phyloP scores from a whole-genome alignment of 2,113 vertebrate species.

The Mobula birostris region DNA sequence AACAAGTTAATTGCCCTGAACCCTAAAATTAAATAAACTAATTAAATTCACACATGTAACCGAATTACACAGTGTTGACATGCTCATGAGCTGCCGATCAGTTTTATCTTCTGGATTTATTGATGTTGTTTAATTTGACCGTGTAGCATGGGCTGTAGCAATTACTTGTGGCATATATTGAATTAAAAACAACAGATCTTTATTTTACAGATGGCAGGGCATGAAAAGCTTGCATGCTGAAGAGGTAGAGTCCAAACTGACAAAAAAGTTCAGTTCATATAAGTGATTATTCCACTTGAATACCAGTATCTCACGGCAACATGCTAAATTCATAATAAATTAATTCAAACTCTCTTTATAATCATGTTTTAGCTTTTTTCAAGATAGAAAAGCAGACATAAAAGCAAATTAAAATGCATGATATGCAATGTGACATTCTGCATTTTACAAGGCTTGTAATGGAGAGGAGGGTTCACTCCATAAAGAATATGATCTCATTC shows the following conservation, averaged over 20 bases:
- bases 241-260: not conserved
- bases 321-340: not conserved
- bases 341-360: not conserved
- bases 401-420: not conserved
- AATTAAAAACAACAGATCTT: not conserved
- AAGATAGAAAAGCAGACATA: not conserved
- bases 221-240: not conserved
- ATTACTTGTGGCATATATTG: not conserved
- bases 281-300: not conserved
- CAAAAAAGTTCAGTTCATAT: not conserved
- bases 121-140: not conserved
- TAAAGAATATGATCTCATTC: not conserved
- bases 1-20: constrained; percentile 22
- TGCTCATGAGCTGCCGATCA: not conserved
- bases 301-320: not conserved
- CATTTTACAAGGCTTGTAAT: not conserved
- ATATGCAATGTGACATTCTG: not conserved
- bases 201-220: not conserved
- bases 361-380: not conserved
- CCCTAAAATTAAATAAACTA: constrained; percentile 28
- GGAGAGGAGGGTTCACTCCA: not conserved
- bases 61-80: constrained; percentile 4
- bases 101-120: constrained; percentile 16
- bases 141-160: not conserved
- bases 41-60: constrained; percentile 16